Evolutionary conservation across 2,888 invertebrate species (phyloP).

Genomic region (Yponomeuta malinellus): DNA sequence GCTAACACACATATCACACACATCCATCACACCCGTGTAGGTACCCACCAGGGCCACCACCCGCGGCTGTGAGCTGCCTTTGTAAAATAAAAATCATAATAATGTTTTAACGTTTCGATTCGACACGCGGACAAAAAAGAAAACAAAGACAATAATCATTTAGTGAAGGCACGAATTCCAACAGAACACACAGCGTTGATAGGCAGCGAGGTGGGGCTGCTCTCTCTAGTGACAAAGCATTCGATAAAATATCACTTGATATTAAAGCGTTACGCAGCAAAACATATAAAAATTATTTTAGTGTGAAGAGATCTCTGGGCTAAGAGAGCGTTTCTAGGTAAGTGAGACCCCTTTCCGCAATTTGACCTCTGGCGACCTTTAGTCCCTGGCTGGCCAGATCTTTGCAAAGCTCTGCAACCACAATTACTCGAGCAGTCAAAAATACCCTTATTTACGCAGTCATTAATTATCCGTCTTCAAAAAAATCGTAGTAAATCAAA

Average conservation of each 20-base stretch:
- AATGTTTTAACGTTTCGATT: constrained; percentile 52
- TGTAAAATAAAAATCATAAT: constrained; percentile 48
- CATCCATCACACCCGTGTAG: background rate
- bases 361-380: too few species aligned
- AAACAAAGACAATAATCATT: constrained; percentile 55
- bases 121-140: constrained; percentile 45
- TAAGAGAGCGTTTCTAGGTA: too few species aligned
- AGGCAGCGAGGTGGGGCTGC: constrained; percentile 37
- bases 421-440: too few species aligned
- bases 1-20: too few species aligned
- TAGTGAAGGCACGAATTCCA: constrained; percentile 57
- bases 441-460: too few species aligned
- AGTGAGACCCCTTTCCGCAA: too few species aligned
- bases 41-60: constrained; percentile 17
- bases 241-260: background rate
- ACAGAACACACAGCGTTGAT: constrained; percentile 46
- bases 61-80: constrained; percentile 28
- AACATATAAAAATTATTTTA: too few species aligned
- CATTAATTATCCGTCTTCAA: too few species aligned
- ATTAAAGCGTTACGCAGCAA: background rate
- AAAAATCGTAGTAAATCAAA: too few species aligned
- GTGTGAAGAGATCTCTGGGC: too few species aligned
- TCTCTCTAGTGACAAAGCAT: constrained; percentile 23
- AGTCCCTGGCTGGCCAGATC: too few species aligned
- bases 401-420: too few species aligned